phyloP scores from a whole-genome alignment of 2,113 vertebrate species.

The Arvicanthis niloticus region DNA sequence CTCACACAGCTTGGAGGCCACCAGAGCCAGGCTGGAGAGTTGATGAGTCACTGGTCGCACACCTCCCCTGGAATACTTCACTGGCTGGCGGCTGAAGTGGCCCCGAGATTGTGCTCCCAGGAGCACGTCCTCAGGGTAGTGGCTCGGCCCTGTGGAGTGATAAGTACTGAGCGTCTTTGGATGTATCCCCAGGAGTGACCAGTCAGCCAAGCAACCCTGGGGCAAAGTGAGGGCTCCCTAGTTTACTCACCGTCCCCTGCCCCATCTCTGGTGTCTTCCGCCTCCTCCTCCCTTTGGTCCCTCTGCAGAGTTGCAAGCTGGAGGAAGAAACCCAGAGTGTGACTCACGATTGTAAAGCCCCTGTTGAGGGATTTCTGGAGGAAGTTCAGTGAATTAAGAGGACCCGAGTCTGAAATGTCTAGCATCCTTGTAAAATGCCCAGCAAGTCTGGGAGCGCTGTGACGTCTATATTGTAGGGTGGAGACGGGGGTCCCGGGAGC shows the following conservation, averaged over 20 bases:
- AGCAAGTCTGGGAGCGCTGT: neutral
- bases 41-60: constrained; percentile 69
- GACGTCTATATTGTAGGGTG: too few species aligned
- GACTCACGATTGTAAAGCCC: neutral
- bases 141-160: constrained; percentile 17
- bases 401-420: neutral
- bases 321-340: constrained; percentile 45
- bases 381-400: neutral
- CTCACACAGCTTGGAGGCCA: constrained; percentile 50
- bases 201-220: neutral
- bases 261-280: neutral
- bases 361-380: too few species aligned
- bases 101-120: constrained; percentile 83
- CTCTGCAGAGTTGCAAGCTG: constrained; percentile 48
- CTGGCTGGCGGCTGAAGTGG: constrained; percentile 91
- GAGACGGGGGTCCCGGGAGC: neutral
- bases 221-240: neutral
- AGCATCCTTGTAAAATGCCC: neutral
- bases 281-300: neutral
- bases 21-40: constrained; percentile 69
- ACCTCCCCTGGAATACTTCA: constrained; percentile 88
- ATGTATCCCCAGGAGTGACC: neutral
- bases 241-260: constrained; percentile 61
- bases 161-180: neutral
- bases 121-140: constrained; percentile 63